phyloP scores from a whole-genome alignment of 1,140 invertebrate genomes.

The Lethrus apterus region DNA sequence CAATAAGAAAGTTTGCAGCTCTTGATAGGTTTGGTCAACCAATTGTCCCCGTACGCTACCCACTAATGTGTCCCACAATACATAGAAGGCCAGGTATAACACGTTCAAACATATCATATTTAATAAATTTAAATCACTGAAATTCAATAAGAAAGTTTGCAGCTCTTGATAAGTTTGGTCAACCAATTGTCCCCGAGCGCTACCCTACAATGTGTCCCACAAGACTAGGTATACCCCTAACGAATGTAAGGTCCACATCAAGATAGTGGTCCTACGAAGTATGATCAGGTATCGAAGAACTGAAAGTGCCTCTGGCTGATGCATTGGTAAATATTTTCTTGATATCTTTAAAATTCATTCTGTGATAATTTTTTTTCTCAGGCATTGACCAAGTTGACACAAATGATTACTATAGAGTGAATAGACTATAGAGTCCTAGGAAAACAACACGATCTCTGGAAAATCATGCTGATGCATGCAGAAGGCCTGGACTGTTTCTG shows the following conservation, averaged over 20 bases:
- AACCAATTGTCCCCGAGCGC: conserved; percentile 65
- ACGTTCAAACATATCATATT: conserved; percentile 44
- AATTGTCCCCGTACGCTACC: conserved; percentile 63
- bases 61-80: conserved; percentile 47
- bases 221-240: no score
- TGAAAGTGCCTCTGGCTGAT: conserved; percentile 72
- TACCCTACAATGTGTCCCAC: conserved; percentile 54
- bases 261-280: conserved; percentile 55
- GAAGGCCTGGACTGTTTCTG: conserved; percentile 94
- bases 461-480: conserved; percentile 66
- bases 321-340: conserved; percentile 50
- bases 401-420: conserved; percentile 16
- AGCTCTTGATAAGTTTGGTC: conserved; percentile 73
- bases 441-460: conserved; percentile 36
- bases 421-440: conserved; percentile 25
- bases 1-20: conserved; percentile 50
- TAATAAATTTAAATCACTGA: background rate
- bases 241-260: conserved; percentile 59
- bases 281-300: conserved; percentile 44
- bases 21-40: conserved; percentile 73
- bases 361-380: conserved; percentile 6
- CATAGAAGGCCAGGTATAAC: conserved; percentile 58
- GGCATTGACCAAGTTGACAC: conserved; percentile 12
- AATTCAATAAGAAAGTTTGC: conserved; percentile 24
- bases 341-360: conserved; percentile 1